These are phyloP conservation scores for Cryptoprocta ferox DNA, from an alignment of 2,797 vertebrate species.

Conservation along the genomic window DNA sequence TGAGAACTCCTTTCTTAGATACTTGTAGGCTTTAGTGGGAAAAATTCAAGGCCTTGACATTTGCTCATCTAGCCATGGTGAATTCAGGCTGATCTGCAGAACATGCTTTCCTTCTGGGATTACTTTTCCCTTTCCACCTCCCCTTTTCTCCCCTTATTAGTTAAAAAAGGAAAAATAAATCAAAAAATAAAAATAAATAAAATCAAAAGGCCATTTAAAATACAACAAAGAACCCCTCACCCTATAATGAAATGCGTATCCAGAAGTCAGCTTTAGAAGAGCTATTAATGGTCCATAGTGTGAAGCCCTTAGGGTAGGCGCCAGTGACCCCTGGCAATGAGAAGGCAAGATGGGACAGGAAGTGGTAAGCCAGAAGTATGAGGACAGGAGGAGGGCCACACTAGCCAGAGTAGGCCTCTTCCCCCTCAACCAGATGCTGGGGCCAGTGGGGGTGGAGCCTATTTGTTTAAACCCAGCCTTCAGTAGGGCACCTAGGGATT, in stretches of 20 bases:
- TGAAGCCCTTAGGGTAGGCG: neutral
- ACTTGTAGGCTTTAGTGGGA: neutral
- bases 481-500: neutral
- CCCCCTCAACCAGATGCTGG: neutral
- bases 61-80: constrained; percentile 5
- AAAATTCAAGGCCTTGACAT: constrained; percentile 26
- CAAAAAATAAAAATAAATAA: constrained; percentile 77
- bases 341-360: neutral
- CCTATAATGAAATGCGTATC: constrained; percentile 25
- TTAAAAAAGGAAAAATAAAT: neutral
- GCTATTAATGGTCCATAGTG: neutral
- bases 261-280: constrained; percentile 53
- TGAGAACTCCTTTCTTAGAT: constrained; percentile 8
- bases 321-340: neutral
- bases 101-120: constrained; percentile 54
- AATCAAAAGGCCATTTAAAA: constrained; percentile 68
- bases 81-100: constrained; percentile 27
- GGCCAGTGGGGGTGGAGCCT: neutral
- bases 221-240: constrained; percentile 39
- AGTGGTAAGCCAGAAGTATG: neutral
- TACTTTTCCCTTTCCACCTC: constrained; percentile 33
- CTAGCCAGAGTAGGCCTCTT: neutral
- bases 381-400: neutral
- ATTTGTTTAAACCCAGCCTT: constrained; percentile 21
- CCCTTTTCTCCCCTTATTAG: constrained; percentile 40